Evolutionary conservation across 1,140 invertebrate genomes (phyloP).

Genomic region (Patella vulgata): DNA sequence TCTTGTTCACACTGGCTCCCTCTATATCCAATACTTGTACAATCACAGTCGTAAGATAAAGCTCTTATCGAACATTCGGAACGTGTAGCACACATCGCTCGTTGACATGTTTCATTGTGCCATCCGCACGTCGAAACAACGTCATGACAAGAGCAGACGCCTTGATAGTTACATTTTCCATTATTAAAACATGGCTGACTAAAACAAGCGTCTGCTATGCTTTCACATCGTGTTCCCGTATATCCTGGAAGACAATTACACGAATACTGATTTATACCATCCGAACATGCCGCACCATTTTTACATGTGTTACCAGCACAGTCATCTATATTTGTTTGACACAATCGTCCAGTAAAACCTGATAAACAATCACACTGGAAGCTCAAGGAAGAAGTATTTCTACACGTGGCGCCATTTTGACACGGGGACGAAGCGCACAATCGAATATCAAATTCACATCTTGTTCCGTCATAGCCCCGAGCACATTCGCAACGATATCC

Average conservation of each 20-base stretch:
- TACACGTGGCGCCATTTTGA: constrained; percentile 39
- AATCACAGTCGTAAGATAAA: constrained; percentile 73
- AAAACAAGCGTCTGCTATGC: constrained; percentile 31
- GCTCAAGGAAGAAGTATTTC: constrained; percentile 56
- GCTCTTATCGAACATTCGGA: constrained; percentile 18
- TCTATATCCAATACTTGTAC: constrained; percentile 57
- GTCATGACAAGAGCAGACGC: constrained; percentile 38
- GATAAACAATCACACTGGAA: constrained; percentile 28
- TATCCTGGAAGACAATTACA: constrained; percentile 35
- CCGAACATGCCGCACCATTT: constrained; percentile 80
- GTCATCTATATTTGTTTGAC: constrained; percentile 40
- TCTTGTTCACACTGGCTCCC: constrained; percentile 82
- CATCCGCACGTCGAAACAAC: constrained; percentile 38
- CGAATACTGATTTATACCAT: constrained; percentile 76
- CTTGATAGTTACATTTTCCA: constrained; percentile 37
- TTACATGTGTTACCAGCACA: constrained; percentile 31
- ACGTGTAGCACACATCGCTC: constrained; percentile 20
- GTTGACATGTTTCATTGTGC: constrained; percentile 45
- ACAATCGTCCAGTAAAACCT: constrained; percentile 73
- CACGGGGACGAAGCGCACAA: constrained; percentile 45
- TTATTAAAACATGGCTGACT: constrained; percentile 39
- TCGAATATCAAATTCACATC: constrained; percentile 38
- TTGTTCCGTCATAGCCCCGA: constrained; percentile 28
- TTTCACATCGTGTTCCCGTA: constrained; percentile 71
- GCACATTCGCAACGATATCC: constrained; percentile 41